Evolutionary conservation across 2,888 invertebrate genomes (phyloP).

Genomic region (Drosophila austrosaltans): DNA sequence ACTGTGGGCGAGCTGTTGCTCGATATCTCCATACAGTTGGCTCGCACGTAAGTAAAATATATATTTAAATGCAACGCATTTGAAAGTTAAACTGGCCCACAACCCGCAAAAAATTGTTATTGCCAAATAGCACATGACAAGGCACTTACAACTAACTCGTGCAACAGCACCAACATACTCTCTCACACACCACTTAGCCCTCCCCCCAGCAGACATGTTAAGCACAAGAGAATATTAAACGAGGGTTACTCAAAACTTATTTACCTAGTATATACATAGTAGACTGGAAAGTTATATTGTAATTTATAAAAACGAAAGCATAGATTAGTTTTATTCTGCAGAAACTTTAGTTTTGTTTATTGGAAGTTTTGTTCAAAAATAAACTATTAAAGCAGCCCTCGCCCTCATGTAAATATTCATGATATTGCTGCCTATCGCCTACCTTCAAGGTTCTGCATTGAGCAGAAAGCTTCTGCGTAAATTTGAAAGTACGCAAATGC

Average conservation of each 20-base stretch:
- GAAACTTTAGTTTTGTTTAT: neutral
- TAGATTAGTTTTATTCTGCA: no score
- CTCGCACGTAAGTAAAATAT: slow-evolving; percentile 88
- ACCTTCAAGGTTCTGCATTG: slow-evolving; percentile 59
- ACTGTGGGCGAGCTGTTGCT: slow-evolving; percentile 93
- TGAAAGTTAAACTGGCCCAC: slow-evolving; percentile 57
- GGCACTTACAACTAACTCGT: slow-evolving; percentile 59
- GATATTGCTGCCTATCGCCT: slow-evolving; percentile 32
- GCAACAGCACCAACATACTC: slow-evolving; percentile 38
- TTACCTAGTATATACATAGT: no score
- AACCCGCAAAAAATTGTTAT: slow-evolving; percentile 47
- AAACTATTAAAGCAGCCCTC: slow-evolving; percentile 15
- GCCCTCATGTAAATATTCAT: slow-evolving; percentile 41
- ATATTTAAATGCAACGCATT: slow-evolving; percentile 54
- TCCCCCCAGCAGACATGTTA: slow-evolving; percentile 40
- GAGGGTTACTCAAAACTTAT: neutral
- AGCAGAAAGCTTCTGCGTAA: slow-evolving; percentile 28
- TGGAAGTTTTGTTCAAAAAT: no score
- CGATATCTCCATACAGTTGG: slow-evolving; percentile 92
- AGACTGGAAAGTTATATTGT: no score
- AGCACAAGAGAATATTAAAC: slow-evolving; percentile 27
- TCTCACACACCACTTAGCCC: neutral
- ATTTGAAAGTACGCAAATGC: slow-evolving; percentile 66
- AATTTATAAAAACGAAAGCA: no score
- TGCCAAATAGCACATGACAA: slow-evolving; percentile 64